A percentile compares a stretch with the other conserved stretches of the same genome.
phyloP scores from a whole-genome alignment of 2,797 vertebrate genomes.

The Dryobates pubescens region DNA sequence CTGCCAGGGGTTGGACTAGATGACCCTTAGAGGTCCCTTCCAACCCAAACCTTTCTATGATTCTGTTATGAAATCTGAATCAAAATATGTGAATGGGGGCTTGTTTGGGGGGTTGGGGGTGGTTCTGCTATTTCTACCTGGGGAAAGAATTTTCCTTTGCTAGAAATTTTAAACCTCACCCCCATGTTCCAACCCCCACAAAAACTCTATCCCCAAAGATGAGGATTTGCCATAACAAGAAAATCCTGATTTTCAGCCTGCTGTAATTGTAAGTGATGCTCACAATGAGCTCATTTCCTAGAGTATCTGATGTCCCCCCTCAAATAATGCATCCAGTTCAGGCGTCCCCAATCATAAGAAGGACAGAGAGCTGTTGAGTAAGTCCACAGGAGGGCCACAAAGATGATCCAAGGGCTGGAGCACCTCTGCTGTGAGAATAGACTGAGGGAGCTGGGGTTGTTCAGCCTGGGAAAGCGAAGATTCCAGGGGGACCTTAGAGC shows the following conservation, averaged over 20 bases:
- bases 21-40: too few species aligned
- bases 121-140: background rate
- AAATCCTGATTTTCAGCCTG: background rate
- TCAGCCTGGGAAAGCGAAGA: too few species aligned
- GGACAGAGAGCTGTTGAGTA: too few species aligned
- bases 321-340: too few species aligned
- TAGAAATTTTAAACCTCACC: background rate
- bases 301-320: background rate
- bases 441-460: too few species aligned
- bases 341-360: too few species aligned
- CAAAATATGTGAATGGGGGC: fast-evolving
- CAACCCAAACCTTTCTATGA: too few species aligned
- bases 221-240: background rate
- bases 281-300: background rate
- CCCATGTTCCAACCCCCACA: background rate
- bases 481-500: too few species aligned
- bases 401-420: too few species aligned
- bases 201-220: background rate
- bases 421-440: too few species aligned
- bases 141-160: background rate
- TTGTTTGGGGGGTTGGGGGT: background rate
- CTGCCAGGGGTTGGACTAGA: background rate
- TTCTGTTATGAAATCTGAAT: too few species aligned
- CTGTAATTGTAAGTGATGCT: background rate
- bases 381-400: too few species aligned